These are phyloP conservation scores for Drosophila diplacantha DNA, from an alignment of 2,888 invertebrate genomes.

Conservation along the genomic window DNA sequence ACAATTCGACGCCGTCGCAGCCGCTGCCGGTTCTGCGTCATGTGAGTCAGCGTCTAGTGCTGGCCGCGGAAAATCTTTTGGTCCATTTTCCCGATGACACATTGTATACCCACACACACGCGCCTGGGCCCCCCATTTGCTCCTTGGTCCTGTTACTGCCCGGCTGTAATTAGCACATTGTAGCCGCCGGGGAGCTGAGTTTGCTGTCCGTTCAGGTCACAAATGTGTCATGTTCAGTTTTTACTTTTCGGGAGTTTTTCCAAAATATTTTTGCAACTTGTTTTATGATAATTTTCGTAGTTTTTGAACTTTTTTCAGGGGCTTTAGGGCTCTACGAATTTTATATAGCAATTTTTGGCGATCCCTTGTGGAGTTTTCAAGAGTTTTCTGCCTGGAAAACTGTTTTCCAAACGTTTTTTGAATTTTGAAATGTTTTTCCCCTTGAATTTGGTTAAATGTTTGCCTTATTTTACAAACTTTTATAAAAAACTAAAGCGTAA, in stretches of 20 bases:
- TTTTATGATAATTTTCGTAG: not conserved
- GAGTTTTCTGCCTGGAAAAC: not conserved
- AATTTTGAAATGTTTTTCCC: too few relatives aligned
- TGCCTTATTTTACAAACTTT: not conserved
- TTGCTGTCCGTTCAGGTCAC: slow-evolving; percentile 35
- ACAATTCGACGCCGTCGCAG: slow-evolving; percentile 58
- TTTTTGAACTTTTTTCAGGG: not conserved
- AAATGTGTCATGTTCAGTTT: not conserved
- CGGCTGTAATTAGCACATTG: slow-evolving; percentile 70
- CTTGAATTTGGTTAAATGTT: too few relatives aligned
- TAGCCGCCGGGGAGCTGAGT: slow-evolving; percentile 26
- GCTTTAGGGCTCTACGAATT: not conserved
- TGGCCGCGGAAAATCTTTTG: slow-evolving; percentile 58
- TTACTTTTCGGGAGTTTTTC: not conserved
- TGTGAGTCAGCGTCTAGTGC: slow-evolving; percentile 58
- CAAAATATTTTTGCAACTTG: not conserved
- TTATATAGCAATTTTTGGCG: not conserved
- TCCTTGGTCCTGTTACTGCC: slow-evolving; percentile 51
- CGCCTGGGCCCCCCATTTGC: slow-evolving; percentile 8
- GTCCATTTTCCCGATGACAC: slow-evolving; percentile 30
- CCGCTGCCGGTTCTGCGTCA: slow-evolving; percentile 62
- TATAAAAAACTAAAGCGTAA: not conserved
- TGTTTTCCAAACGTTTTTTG: not conserved
- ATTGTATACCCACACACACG: slow-evolving; percentile 3
- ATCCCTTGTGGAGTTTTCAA: not conserved